phyloP scores from a whole-genome alignment of 2,888 invertebrate species.

The Meliscaeva auricollis region DNA sequence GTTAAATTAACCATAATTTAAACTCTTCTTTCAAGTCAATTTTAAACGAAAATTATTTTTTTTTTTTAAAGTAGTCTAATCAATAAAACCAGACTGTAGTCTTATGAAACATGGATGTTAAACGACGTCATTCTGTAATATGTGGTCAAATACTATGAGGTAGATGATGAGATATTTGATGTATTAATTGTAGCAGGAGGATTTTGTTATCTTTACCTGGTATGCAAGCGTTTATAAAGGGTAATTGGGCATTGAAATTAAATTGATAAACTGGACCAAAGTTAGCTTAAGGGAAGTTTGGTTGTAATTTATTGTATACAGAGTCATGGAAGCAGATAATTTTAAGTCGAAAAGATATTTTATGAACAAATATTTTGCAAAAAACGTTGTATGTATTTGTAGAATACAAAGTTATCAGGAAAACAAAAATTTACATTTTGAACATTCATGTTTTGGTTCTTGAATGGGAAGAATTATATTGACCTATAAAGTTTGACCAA shows the following conservation, averaged over 20 bases:
- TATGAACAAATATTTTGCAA: constrained; percentile 2
- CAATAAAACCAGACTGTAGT: background rate
- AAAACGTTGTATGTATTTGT: too few species aligned
- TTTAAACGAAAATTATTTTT: too few species aligned
- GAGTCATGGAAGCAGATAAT: background rate
- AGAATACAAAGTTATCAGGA: too few species aligned
- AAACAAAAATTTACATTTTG: too few species aligned
- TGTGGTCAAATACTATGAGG: constrained; percentile 31
- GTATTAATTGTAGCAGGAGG: constrained; percentile 45
- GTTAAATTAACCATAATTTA: too few species aligned
- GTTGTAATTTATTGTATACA: background rate
- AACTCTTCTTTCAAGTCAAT: too few species aligned
- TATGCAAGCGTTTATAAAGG: constrained; percentile 2
- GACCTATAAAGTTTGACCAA: too few species aligned
- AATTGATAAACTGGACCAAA: constrained; percentile 22
- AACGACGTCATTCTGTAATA: constrained; percentile 38
- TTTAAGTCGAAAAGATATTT: background rate
- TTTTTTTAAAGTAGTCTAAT: background rate
- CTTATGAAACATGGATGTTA: background rate
- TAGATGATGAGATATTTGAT: constrained; percentile 35
- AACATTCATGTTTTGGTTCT: too few species aligned
- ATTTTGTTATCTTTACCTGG: constrained; percentile 44
- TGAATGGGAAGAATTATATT: too few species aligned
- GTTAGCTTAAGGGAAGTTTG: constrained; percentile 10
- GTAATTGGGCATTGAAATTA: constrained; percentile 42